Conservation (phyloP, 2,113 vertebrate species). For the Semnornis frantzii region DNA sequence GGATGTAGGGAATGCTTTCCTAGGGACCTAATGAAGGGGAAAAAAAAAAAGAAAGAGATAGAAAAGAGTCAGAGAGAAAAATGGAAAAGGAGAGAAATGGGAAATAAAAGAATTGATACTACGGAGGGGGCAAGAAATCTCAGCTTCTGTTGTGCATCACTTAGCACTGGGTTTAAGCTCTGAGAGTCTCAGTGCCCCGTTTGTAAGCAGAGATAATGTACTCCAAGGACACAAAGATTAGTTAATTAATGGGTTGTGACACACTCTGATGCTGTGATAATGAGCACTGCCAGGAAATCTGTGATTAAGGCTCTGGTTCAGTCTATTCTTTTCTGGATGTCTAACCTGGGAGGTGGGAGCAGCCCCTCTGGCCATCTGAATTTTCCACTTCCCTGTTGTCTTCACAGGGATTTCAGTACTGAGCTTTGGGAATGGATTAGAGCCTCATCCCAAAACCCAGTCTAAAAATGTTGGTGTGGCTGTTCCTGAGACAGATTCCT, state of each 20-base stretch:
- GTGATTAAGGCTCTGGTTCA: slow-evolving; percentile 6
- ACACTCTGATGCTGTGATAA: slow-evolving; percentile 59
- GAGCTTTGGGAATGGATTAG: background rate
- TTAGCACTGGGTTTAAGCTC: background rate
- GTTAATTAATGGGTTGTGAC: slow-evolving; percentile 64
- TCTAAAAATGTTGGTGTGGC: background rate
- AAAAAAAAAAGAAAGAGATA: background rate
- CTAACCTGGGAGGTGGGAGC: background rate
- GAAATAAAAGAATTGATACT: background rate
- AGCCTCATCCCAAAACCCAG: background rate
- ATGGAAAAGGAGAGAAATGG: background rate
- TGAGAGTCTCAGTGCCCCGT: slow-evolving; percentile 13
- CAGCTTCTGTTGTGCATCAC: accelerated
- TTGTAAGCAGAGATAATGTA: slow-evolving; percentile 52
- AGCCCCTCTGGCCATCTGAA: background rate
- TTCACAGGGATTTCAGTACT: background rate
- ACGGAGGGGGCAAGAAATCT: background rate
- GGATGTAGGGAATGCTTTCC: background rate
- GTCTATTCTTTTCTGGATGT: background rate
- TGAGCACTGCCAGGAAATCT: slow-evolving; percentile 41
- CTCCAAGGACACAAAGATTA: slow-evolving; percentile 43
- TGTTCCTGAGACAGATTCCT: background rate
- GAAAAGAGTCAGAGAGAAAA: background rate
- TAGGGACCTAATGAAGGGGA: background rate
- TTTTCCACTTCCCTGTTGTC: background rate